phyloP scores from a whole-genome alignment of 2,797 vertebrate species.

The Natrix natrix region DNA sequence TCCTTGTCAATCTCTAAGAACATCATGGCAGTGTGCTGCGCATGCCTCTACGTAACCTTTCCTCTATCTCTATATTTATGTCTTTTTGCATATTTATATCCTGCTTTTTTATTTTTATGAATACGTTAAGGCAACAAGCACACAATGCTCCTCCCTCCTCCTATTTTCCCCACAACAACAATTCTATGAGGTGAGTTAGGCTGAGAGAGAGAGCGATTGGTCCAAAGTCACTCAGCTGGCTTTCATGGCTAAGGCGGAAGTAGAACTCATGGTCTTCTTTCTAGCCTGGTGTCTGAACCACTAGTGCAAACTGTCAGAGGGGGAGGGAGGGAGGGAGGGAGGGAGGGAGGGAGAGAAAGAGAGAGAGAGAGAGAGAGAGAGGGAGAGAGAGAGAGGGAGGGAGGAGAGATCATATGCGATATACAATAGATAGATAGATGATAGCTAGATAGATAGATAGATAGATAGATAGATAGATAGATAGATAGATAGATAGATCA shows the following conservation, averaged over 20 bases:
- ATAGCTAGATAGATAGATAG: no score
- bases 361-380: neutral
- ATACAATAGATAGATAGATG: no score
- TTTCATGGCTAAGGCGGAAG: neutral
- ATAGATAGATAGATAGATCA: no score
- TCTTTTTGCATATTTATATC: neutral
- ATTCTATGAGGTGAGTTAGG: neutral
- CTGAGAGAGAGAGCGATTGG: neutral
- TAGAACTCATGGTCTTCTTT: neutral
- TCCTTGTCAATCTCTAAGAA: no score
- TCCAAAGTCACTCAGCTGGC: neutral
- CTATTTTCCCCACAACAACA: neutral
- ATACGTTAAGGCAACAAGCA: neutral
- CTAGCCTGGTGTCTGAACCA: neutral
- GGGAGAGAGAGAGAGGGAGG: neutral
- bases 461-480: no score
- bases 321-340: neutral
- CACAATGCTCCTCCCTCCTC: neutral
- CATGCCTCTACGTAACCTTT: no score
- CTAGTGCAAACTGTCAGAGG: no score
- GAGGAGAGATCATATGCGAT: no score
- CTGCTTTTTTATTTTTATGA: neutral
- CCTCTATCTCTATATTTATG: no score
- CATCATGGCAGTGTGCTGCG: no score
- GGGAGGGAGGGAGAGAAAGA: neutral